Conservation (phyloP, 2,888 invertebrate genomes). For the Seira sanloemensis region DNA sequence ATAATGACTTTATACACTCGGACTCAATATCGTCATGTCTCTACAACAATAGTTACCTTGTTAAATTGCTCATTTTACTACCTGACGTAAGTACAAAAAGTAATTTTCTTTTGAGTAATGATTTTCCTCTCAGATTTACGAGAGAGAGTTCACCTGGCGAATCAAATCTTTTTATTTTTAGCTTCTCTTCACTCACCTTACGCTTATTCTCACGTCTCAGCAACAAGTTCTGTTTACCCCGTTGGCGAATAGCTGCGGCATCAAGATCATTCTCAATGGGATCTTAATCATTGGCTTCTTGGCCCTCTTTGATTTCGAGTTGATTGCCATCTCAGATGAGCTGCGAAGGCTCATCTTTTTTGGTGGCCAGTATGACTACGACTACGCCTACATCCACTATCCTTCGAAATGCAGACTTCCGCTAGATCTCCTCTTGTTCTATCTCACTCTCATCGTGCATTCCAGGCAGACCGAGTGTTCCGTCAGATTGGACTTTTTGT, state of each 20-base stretch:
- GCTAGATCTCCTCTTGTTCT: conserved; percentile 82
- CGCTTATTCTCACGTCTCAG: conserved; percentile 56
- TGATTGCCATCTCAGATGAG: conserved; percentile 50
- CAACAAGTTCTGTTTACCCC: conserved; percentile 60
- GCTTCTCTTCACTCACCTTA: conserved; percentile 56
- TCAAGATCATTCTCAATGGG: conserved; percentile 66
- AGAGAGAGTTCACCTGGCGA: neutral
- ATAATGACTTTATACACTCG: conserved; percentile 27
- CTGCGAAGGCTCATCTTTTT: conserved; percentile 42
- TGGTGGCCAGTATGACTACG: conserved; percentile 7
- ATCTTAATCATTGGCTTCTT: conserved; percentile 57
- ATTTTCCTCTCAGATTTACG: too few relatives aligned
- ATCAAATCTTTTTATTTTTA: conserved; percentile 15
- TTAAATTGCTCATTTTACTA: conserved; percentile 58
- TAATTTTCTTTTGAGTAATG: too few relatives aligned
- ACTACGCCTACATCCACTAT: conserved; percentile 32
- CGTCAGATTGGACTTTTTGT: conserved; percentile 94
- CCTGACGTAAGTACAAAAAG: conserved; percentile 49
- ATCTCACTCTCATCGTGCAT: conserved; percentile 90
- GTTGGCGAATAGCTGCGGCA: conserved; percentile 45
- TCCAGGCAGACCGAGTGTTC: conserved; percentile 96
- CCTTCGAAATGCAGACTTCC: conserved; percentile 64
- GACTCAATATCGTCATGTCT: conserved; percentile 24
- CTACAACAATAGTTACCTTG: conserved; percentile 43
- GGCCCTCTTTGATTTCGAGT: conserved; percentile 50